These are phyloP conservation scores for Macroramphosus scolopax DNA, from an alignment of 2,797 vertebrate genomes.

Conservation along the genomic window DNA sequence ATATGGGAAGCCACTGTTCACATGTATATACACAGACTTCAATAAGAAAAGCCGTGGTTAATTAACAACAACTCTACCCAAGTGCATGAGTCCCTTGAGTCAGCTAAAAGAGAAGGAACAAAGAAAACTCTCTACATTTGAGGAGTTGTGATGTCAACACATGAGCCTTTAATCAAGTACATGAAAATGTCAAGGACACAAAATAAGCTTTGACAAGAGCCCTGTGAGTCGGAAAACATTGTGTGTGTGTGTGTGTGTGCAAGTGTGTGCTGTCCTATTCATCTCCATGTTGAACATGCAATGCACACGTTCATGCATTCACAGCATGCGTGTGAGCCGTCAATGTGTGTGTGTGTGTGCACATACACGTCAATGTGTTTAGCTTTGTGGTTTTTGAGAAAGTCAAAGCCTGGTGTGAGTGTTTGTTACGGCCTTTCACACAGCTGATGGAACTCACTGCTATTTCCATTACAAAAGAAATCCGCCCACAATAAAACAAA, in stretches of 20 bases:
- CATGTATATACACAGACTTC: constrained; percentile 33
- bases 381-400: neutral
- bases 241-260: constrained; percentile 1
- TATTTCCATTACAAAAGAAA: constrained; percentile 67
- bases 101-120: constrained; percentile 46
- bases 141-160: constrained; percentile 63
- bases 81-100: constrained; percentile 47
- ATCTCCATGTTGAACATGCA: neutral
- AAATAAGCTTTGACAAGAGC: constrained; percentile 40
- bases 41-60: constrained; percentile 48
- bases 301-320: too few relatives aligned
- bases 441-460: constrained; percentile 39
- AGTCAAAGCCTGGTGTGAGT: constrained; percentile 17
- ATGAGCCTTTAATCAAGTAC: constrained; percentile 59
- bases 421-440: constrained; percentile 31
- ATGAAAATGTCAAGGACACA: constrained; percentile 68
- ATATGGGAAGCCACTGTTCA: constrained; percentile 23
- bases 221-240: too few relatives aligned
- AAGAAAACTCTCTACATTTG: constrained; percentile 54
- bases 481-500: constrained; percentile 47
- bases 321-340: too few relatives aligned
- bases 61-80: constrained; percentile 61
- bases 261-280: too few relatives aligned
- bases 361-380: too few relatives aligned
- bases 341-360: too few relatives aligned